A percentile compares a stretch with the other conserved stretches of the same genome.
These are phyloP conservation scores for Pachymerium ferrugineum DNA, from an alignment of 2,888 invertebrate species.

Conservation along the genomic window DNA sequence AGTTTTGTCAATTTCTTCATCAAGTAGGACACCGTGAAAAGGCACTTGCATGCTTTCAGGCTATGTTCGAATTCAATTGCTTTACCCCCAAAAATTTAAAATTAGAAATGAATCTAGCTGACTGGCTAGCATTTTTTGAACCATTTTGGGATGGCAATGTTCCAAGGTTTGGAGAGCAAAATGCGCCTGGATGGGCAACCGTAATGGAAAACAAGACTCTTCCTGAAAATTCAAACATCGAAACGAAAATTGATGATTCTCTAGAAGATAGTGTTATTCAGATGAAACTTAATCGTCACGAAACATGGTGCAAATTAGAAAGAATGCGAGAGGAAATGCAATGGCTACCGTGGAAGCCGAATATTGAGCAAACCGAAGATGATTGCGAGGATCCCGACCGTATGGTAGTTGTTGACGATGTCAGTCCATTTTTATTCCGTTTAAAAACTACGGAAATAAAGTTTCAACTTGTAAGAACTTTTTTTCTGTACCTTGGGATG, in stretches of 20 bases:
- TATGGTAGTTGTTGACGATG: constrained; percentile 47
- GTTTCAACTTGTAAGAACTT: constrained; percentile 40
- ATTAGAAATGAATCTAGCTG: constrained; percentile 40
- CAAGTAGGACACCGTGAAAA: constrained; percentile 48
- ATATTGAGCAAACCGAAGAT: constrained; percentile 43
- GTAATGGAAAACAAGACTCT: constrained; percentile 39
- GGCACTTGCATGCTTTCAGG: constrained; percentile 48
- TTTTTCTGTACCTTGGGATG: constrained; percentile 41
- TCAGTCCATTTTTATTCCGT: constrained; percentile 39
- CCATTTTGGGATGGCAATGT: constrained; percentile 49
- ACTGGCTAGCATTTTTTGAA: constrained; percentile 43
- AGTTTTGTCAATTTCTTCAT: constrained; percentile 45
- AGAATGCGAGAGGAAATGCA: constrained; percentile 42
- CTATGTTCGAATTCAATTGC: constrained; percentile 49
- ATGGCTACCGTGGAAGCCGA: constrained; percentile 46
- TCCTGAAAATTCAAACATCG: background rate
- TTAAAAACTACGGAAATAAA: background rate
- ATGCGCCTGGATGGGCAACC: constrained; percentile 46
- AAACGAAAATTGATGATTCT: background rate
- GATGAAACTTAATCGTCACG: constrained; percentile 29
- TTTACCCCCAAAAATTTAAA: constrained; percentile 42
- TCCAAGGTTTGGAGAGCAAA: constrained; percentile 46
- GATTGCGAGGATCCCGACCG: constrained; percentile 47
- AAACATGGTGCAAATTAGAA: constrained; percentile 46
- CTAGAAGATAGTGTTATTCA: constrained; percentile 40